A percentile compares a stretch with the other conserved stretches of the same genome.
phyloP scores from a whole-genome alignment of 1,140 invertebrate species.

The Zelostemma sp. region DNA sequence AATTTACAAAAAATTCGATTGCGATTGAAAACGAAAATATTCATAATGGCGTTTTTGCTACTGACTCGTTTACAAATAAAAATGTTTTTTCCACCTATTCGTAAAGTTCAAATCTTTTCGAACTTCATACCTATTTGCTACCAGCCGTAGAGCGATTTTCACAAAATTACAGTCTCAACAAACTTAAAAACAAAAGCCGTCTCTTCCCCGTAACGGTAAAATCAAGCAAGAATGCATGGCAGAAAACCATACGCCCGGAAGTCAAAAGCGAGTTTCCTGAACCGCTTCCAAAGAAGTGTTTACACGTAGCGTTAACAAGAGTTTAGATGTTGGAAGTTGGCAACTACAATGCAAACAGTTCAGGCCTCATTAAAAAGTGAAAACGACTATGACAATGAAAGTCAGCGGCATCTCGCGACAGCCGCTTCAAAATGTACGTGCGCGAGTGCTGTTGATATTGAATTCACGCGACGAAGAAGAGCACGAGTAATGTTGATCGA shows the following conservation, averaged over 20 bases:
- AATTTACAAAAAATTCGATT: too few relatives aligned
- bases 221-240: too few relatives aligned
- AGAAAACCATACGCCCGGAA: neutral
- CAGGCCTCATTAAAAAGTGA: neutral
- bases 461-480: constrained; percentile 24
- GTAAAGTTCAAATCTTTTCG: too few relatives aligned
- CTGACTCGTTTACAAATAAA: too few relatives aligned
- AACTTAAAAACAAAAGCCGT: too few relatives aligned
- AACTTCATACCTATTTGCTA: too few relatives aligned
- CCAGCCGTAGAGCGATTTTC: too few relatives aligned
- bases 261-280: neutral
- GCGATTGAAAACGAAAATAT: too few relatives aligned
- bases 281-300: constrained; percentile 1
- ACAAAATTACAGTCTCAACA: too few relatives aligned
- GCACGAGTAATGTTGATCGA: constrained; percentile 20
- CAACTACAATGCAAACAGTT: neutral
- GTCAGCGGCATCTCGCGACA: neutral
- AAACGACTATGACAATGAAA: constrained; percentile 1
- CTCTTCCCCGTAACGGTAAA: too few relatives aligned
- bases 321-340: neutral
- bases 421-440: neutral
- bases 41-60: too few relatives aligned
- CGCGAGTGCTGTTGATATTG: neutral
- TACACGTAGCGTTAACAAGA: neutral
- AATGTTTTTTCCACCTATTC: too few relatives aligned